Evolutionary conservation across 2,113 vertebrate genomes (phyloP), one percentile per base, ranked within the genome.

Genomic region (Todiramphus chloris): DNA sequence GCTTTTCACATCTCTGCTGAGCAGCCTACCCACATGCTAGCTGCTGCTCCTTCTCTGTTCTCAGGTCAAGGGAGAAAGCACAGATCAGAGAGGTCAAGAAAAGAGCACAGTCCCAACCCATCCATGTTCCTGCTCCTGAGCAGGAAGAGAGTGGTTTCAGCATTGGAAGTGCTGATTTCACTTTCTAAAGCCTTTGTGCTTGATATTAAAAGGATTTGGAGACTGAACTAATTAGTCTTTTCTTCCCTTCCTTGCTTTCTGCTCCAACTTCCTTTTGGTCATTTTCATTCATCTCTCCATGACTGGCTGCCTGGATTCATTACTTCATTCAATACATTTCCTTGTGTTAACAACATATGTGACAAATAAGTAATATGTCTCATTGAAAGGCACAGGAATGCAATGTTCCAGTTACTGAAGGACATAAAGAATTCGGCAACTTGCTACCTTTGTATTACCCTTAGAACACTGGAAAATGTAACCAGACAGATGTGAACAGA

Each of bases 291-390:
- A 96, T 98, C 96, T 96, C 93, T 85, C 97, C 87, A 90, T 92
- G 97, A 91, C 94, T 97, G 97, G 90, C 93, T 81, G 95, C 96
- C 97, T 97, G 95, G 96, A 97, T 97, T 97, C 95, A 97, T 97
- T 98, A 97, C 94, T 96, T 88, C 92, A 90, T 91, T 96, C 97
- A 97, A 97, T 97, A 95, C 67, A 96, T 95, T 97, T 97, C 92
- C 93, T 97, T 95, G 96, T 97, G 95, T 97, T 98, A 98, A 84
- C 89, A 97, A 97, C 96, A 92, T 97, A 98, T 97, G 97, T 97
- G 97, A 98, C 97, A 98, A 98, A 96, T 96, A 98, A 98, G 96
- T 97, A 97, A 98, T 97, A 94, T 95, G 97, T 96, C 96, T 97
- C 96, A 97, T 97, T 96, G 97, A 96, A 97, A 97, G 97, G 95